phyloP scores from a whole-genome alignment of 2,113 vertebrate species.

The Phalacrocorax brasilianus region DNA sequence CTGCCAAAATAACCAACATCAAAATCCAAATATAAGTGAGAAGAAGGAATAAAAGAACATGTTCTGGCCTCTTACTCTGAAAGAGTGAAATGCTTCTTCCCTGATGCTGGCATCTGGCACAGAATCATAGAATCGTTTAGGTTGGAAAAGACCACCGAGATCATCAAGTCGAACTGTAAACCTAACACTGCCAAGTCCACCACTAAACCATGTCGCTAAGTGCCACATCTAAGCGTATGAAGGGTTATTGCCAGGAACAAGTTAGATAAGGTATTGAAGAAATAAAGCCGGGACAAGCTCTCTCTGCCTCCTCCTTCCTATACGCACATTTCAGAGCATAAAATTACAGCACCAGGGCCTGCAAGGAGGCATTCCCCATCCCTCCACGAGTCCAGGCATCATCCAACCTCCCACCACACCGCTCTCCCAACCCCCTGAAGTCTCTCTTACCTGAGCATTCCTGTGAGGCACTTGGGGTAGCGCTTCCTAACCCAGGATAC shows the following conservation, averaged over 20 bases:
- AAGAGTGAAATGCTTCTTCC: background rate
- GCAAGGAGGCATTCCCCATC: background rate
- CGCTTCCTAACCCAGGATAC: background rate
- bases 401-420: background rate
- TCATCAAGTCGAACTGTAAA: no score
- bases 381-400: background rate
- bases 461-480: background rate
- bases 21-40: background rate
- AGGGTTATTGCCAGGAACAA: no score
- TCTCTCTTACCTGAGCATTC: background rate
- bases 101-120: background rate
- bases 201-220: no score
- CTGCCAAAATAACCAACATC: constrained; percentile 1
- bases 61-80: background rate
- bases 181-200: no score
- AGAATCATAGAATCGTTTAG: no score
- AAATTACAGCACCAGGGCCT: background rate
- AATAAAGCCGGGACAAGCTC: background rate
- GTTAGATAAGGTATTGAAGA: background rate
- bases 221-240: no score
- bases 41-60: background rate
- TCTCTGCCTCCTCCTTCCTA: background rate
- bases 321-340: background rate
- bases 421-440: background rate
- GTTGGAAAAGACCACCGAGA: no score